Conservation (phyloP, 2,797 vertebrate species). For the Galagoides demidoff region DNA sequence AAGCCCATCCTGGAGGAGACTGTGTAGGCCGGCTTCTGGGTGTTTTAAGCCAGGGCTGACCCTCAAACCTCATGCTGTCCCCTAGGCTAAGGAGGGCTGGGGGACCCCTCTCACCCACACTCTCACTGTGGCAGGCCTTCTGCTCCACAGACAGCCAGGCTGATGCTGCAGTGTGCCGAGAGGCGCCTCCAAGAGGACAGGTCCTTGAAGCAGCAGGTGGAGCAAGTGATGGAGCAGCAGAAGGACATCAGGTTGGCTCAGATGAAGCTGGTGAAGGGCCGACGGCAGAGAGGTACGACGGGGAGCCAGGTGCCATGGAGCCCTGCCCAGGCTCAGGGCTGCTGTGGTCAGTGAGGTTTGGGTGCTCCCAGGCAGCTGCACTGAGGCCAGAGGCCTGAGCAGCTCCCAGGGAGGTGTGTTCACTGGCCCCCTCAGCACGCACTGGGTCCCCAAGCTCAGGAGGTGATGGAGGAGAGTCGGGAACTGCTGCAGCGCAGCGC, state of each 20-base stretch:
- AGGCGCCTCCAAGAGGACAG: constrained; percentile 89
- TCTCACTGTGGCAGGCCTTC: rapidly evolving
- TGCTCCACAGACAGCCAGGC: constrained; percentile 87
- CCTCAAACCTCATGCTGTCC: neutral
- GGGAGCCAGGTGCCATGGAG: rapidly evolving
- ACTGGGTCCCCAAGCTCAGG: constrained; percentile 89
- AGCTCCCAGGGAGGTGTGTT: neutral
- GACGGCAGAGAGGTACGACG: constrained; percentile 90
- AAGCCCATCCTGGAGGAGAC: neutral
- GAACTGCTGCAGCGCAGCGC: constrained; percentile 89
- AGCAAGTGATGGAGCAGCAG: constrained; percentile 91
- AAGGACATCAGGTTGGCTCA: constrained; percentile 91
- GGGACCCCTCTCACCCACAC: too few species aligned
- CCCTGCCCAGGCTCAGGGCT: neutral
- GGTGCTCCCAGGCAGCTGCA: neutral
- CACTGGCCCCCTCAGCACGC: neutral
- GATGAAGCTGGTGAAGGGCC: constrained; percentile 89
- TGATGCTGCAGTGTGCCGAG: constrained; percentile 89
- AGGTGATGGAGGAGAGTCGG: constrained; percentile 90
- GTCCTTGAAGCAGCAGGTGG: constrained; percentile 90
- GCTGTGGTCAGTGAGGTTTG: neutral
- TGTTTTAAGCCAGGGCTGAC: neutral
- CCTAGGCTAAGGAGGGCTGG: too few species aligned
- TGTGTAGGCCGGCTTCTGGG: neutral
- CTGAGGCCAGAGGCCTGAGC: neutral